Evolutionary conservation across 2,113 vertebrate genomes (phyloP), one percentile per base, ranked within the genome.

Genomic region (Odocoileus virginianus): DNA sequence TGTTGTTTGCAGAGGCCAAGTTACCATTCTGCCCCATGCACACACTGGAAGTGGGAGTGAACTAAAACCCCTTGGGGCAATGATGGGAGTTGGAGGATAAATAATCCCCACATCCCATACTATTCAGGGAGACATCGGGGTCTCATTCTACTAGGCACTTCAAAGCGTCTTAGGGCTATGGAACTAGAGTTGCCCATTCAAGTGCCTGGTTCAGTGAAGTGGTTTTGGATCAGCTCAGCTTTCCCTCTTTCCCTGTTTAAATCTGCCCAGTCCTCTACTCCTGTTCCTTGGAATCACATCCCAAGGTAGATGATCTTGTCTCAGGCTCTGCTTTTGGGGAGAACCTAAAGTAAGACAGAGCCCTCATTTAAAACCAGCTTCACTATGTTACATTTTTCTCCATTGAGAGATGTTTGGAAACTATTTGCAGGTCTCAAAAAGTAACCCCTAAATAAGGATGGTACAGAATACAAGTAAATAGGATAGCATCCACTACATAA

Each of bases 351-450:
- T 76, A 86, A 96, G 55, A 55, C 36, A 85, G 81, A 97, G n/a
- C 19, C 30, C 55, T 96, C 23, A 89, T 83, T 95, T 91, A 86
- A 76, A 97, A 55, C 83, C 81, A 88, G 64, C 67, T 88, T 60
- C 17, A 60, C 45, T 91, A 36, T n/a, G 36, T 86, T 47, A 47
- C 58, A 74, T 71, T 92, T 88, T 87, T 90, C 76, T 92, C 40
- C 45, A 60, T 79, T 71, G 93, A 94, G 60, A 91, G 82, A 89
- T 83, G 82, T 93, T 97, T 97, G 86, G 71, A 94, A 94, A 97
- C 33, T 91, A 55, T 95, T 95, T 95, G 33, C 43, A 89, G 81
- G 96, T 79, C 67, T 94, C 64, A 58, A 74, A 87, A 93, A 94
- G 25, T 40, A 94, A 84, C 81, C 82, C 93, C 91, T 88, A 96